Conservation (phyloP, 2,888 invertebrate species). For the Danaus chrysippus region DNA sequence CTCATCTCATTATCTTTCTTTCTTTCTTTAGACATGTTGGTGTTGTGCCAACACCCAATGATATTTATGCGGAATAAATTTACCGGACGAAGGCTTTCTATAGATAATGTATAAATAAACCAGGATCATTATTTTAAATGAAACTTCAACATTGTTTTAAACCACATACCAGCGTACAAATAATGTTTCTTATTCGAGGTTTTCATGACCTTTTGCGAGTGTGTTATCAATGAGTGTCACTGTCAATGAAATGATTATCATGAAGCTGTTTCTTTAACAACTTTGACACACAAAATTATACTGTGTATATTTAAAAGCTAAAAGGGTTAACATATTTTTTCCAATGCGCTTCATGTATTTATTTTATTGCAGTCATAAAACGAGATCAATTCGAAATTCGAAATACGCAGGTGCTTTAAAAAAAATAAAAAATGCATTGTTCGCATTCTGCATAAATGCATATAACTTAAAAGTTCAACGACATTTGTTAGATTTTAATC, state of each 20-base stretch:
- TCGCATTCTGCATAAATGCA: slow-evolving; percentile 36
- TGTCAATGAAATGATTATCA: slow-evolving; percentile 11
- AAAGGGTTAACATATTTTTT: slow-evolving; percentile 27
- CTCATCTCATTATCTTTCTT: slow-evolving; percentile 55
- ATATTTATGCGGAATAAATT: slow-evolving; percentile 29
- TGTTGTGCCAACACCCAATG: slow-evolving; percentile 46
- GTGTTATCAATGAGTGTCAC: neutral
- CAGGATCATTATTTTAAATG: neutral
- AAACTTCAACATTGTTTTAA: neutral
- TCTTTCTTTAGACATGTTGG: slow-evolving; percentile 51
- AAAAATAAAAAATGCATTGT: slow-evolving; percentile 34
- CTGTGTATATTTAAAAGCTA: slow-evolving; percentile 17
- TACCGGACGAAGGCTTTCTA: slow-evolving; percentile 15
- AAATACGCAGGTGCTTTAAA: slow-evolving; percentile 37
- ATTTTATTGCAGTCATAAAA: slow-evolving; percentile 41
- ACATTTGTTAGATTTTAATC: slow-evolving; percentile 40
- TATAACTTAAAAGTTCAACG: slow-evolving; percentile 34
- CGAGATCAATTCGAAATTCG: slow-evolving; percentile 41
- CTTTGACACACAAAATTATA: slow-evolving; percentile 14
- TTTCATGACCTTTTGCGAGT: neutral
- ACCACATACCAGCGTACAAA: neutral
- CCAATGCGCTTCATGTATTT: slow-evolving; percentile 35
- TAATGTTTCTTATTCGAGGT: neutral
- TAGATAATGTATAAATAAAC: neutral
- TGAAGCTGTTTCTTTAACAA: slow-evolving; percentile 11